Evolutionary conservation across 2,888 invertebrate genomes (phyloP).

Genomic region (Balanococcus diminutus): DNA sequence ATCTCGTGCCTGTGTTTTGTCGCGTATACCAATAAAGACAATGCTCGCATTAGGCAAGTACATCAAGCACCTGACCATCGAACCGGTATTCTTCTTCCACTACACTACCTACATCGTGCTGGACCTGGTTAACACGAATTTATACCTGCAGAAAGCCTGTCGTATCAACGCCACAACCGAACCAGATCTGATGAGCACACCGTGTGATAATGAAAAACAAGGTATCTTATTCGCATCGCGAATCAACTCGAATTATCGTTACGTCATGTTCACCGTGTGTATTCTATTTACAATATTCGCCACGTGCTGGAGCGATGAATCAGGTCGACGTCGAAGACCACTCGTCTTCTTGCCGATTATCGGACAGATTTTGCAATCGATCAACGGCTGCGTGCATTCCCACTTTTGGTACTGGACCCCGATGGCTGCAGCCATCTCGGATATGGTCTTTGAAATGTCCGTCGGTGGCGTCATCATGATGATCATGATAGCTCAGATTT

Average conservation of each 20-base stretch:
- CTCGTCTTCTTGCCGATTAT: constrained; percentile 57
- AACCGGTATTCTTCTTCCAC: constrained; percentile 6
- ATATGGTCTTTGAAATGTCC: constrained; percentile 57
- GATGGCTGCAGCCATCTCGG: constrained; percentile 57
- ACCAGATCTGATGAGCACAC: constrained; percentile 42
- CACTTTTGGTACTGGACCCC: constrained; percentile 58
- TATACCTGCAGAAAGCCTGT: constrained; percentile 46
- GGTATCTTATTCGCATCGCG: constrained; percentile 4
- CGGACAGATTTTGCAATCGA: constrained; percentile 57
- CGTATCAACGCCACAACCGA: constrained; percentile 14
- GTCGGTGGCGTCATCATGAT: constrained; percentile 58
- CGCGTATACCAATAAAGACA: neutral
- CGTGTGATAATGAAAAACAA: constrained; percentile 40
- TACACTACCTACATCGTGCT: constrained; percentile 15
- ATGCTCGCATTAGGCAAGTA: neutral
- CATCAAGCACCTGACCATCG: neutral
- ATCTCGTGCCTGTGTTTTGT: neutral
- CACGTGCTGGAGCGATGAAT: constrained; percentile 40
- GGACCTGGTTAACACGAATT: constrained; percentile 23
- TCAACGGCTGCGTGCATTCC: constrained; percentile 57
- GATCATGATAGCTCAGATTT: constrained; percentile 57
- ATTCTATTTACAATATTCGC: constrained; percentile 12
- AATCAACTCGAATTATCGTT: neutral
- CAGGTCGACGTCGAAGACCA: constrained; percentile 56
- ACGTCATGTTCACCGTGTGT: neutral